Conservation (phyloP, 2,113 vertebrate genomes). For the Tragelaphus buxtoni region DNA sequence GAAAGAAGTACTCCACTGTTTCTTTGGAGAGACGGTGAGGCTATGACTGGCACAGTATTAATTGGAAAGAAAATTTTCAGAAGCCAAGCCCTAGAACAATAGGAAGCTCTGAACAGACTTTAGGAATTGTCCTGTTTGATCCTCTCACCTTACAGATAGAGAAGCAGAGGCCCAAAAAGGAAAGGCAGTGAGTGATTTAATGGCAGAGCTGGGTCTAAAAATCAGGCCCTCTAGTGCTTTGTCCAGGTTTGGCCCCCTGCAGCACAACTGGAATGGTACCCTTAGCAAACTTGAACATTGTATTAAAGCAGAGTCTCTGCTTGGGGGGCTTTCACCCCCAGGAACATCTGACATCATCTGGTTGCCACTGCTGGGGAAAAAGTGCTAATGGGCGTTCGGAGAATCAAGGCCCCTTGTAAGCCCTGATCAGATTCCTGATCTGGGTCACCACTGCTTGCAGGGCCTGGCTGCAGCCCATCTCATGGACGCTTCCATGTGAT, state of each 20-base stretch:
- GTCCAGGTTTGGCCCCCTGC: neutral
- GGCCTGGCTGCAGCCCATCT: neutral
- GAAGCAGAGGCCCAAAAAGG: neutral
- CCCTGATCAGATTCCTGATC: rapidly evolving
- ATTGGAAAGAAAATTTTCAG: neutral
- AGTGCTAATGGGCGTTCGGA: neutral
- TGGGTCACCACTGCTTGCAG: rapidly evolving
- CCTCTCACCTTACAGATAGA: neutral
- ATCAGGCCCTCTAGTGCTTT: neutral
- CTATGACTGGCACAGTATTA: neutral
- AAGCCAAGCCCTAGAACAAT: neutral
- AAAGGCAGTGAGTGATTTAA: neutral
- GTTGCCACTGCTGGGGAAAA: neutral
- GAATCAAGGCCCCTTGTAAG: neutral
- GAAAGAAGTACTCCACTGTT: neutral
- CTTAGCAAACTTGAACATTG: rapidly evolving
- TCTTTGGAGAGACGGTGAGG: neutral
- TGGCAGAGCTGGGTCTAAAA: neutral
- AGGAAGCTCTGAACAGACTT: neutral
- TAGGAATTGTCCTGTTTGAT: neutral
- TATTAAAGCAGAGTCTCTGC: neutral
- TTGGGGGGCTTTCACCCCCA: neutral
- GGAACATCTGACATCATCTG: neutral
- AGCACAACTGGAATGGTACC: neutral
- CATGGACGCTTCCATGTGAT: rapidly evolving